Conservation (phyloP, 2,888 invertebrate genomes). For the Lumbricus terrestris region DNA sequence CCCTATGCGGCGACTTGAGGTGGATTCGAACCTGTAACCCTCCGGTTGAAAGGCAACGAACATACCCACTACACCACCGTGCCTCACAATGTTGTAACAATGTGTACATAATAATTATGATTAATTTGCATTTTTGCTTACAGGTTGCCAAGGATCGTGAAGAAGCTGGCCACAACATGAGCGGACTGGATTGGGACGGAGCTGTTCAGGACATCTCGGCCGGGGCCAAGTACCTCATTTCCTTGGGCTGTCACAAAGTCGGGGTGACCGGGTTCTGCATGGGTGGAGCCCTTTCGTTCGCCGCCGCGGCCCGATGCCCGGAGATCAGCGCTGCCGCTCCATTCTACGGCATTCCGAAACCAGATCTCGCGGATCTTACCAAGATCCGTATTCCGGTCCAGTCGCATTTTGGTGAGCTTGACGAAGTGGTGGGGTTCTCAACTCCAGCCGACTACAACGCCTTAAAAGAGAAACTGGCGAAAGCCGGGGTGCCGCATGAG, state of each 20-base stretch:
- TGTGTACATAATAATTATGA: slow-evolving; percentile 34
- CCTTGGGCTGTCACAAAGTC: slow-evolving; percentile 47
- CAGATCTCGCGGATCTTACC: slow-evolving; percentile 44
- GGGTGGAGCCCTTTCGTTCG: slow-evolving; percentile 52
- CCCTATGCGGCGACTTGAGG: no score
- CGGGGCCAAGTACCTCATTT: slow-evolving; percentile 44
- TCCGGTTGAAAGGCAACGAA: no score
- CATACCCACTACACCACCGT: no score
- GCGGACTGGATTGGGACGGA: slow-evolving; percentile 50
- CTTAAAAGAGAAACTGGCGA: slow-evolving; percentile 43
- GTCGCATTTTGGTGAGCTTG: slow-evolving; percentile 50
- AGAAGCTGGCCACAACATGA: slow-evolving; percentile 49
- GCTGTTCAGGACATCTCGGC: slow-evolving; percentile 49
- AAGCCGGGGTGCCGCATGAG: slow-evolving; percentile 39
- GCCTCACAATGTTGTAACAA: no score
- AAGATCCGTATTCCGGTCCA: slow-evolving; percentile 49
- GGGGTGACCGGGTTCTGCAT: slow-evolving; percentile 57
- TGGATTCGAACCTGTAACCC: no score
- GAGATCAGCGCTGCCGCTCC: slow-evolving; percentile 50
- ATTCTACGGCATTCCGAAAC: slow-evolving; percentile 51
- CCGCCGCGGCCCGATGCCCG: slow-evolving; percentile 43
- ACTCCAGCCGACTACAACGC: slow-evolving; percentile 44
- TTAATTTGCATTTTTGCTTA: slow-evolving; percentile 45
- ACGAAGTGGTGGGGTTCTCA: slow-evolving; percentile 47
- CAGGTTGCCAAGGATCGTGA: slow-evolving; percentile 48